Conservation (phyloP, 2,113 vertebrate species). For the Thermophis baileyi region DNA sequence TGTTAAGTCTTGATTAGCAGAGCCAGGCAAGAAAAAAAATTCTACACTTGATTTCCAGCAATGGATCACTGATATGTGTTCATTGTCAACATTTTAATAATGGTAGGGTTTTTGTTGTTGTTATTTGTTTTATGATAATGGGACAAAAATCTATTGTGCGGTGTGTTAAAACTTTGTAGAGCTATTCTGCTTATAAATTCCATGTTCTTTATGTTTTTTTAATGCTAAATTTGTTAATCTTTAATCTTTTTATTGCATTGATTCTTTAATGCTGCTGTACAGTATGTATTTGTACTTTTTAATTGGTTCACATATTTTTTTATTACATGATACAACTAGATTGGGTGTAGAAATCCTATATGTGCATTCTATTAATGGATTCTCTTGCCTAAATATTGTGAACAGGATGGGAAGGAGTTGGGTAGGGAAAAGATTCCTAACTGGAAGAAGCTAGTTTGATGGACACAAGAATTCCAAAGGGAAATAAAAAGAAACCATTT, state of each 20-base stretch:
- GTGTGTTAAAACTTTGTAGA: not conserved
- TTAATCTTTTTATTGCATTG: not conserved
- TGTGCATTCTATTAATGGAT: not conserved
- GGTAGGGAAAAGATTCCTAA: not conserved
- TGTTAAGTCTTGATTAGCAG: not conserved
- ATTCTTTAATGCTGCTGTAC: not conserved
- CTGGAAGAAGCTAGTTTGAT: not conserved
- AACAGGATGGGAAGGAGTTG: not conserved
- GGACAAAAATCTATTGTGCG: not conserved
- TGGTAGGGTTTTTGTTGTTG: not conserved
- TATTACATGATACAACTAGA: not conserved
- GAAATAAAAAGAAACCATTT: not conserved
- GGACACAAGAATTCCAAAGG: not conserved
- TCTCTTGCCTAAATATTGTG: not conserved
- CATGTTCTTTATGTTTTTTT: not conserved
- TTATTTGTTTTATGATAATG: not conserved
- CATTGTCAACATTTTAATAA: not conserved
- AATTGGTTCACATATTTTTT: not conserved
- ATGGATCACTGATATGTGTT: not conserved
- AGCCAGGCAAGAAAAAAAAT: not conserved
- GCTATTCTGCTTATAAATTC: not conserved
- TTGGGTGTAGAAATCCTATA: not conserved
- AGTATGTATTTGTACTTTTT: not conserved
- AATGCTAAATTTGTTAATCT: not conserved
- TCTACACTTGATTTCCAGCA: not conserved